phyloP scores from a whole-genome alignment of 2,113 vertebrate species.

The Engraulis encrasicolus region DNA sequence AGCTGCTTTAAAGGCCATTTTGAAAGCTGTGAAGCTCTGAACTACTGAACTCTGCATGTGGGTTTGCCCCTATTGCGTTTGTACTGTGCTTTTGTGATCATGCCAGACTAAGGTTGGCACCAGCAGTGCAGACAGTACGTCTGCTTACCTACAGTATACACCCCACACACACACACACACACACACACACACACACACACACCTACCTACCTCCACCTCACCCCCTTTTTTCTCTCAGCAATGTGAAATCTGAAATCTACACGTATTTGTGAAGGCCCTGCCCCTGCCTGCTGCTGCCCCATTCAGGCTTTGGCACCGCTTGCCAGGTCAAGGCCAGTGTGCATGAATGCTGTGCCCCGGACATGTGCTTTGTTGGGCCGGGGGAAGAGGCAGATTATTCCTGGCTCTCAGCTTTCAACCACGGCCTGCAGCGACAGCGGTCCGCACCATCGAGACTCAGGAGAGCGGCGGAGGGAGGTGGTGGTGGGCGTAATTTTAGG shows the following conservation, averaged over 20 bases:
- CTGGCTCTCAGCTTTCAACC: constrained; percentile 44
- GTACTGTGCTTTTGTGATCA: too few relatives aligned
- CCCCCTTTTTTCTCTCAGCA: constrained; percentile 11
- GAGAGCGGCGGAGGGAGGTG: too few relatives aligned
- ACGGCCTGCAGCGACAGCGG: not conserved
- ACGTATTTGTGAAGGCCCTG: constrained; percentile 42
- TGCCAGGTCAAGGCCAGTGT: constrained; percentile 48
- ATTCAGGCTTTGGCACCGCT: constrained; percentile 36
- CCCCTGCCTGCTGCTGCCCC: too few relatives aligned
- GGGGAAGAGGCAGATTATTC: constrained; percentile 30
- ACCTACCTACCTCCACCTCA: not conserved
- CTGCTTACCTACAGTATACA: not conserved
- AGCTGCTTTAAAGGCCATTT: too few relatives aligned
- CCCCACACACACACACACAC: not conserved
- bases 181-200: not conserved
- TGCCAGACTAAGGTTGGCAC: too few relatives aligned
- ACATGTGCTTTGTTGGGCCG: constrained; percentile 46
- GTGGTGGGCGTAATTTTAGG: too few relatives aligned
- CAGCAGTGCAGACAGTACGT: too few relatives aligned
- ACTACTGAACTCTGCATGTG: too few relatives aligned
- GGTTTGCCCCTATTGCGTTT: too few relatives aligned
- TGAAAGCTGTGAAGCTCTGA: too few relatives aligned
- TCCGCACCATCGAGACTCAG: not conserved
- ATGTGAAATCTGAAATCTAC: constrained; percentile 29
- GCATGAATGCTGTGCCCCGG: constrained; percentile 44